Evolutionary conservation across 2,888 invertebrate genomes (phyloP).

Genomic region (Fragum fragum): DNA sequence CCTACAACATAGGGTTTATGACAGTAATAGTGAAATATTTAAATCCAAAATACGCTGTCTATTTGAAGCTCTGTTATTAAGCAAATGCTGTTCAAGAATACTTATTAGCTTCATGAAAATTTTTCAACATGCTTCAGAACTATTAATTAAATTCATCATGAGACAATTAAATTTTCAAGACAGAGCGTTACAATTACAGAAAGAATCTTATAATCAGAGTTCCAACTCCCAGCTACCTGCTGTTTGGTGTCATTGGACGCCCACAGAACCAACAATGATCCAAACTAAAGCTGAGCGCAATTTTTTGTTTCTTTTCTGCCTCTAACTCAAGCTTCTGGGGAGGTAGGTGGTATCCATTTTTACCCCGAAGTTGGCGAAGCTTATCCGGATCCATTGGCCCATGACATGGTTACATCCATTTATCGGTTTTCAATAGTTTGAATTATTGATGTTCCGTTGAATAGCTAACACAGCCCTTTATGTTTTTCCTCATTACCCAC

Average conservation of each 20-base stretch:
- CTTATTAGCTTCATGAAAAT: too few species aligned
- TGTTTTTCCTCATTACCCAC: slow-evolving; percentile 8
- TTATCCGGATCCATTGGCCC: slow-evolving; percentile 55
- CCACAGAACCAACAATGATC: slow-evolving; percentile 84
- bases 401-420: slow-evolving; percentile 15
- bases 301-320: slow-evolving; percentile 70
- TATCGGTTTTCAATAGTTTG: slow-evolving; percentile 22
- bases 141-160: neutral
- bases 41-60: too few species aligned
- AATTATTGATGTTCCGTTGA: slow-evolving; percentile 18
- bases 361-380: slow-evolving; percentile 46
- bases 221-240: slow-evolving; percentile 50
- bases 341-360: slow-evolving; percentile 62
- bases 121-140: too few species aligned
- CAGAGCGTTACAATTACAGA: neutral
- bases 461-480: slow-evolving; percentile 22
- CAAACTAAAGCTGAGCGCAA: slow-evolving; percentile 78
- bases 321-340: slow-evolving; percentile 59
- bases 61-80: too few species aligned
- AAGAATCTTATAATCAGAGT: neutral
- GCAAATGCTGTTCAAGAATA: too few species aligned
- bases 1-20: too few species aligned
- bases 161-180: neutral
- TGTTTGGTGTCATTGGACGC: slow-evolving; percentile 77
- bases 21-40: too few species aligned